Evolutionary conservation across 2,113 vertebrate species (phyloP), one percentile per base, ranked within the genome.

Genomic region (Petrocephalus zakoni): DNA sequence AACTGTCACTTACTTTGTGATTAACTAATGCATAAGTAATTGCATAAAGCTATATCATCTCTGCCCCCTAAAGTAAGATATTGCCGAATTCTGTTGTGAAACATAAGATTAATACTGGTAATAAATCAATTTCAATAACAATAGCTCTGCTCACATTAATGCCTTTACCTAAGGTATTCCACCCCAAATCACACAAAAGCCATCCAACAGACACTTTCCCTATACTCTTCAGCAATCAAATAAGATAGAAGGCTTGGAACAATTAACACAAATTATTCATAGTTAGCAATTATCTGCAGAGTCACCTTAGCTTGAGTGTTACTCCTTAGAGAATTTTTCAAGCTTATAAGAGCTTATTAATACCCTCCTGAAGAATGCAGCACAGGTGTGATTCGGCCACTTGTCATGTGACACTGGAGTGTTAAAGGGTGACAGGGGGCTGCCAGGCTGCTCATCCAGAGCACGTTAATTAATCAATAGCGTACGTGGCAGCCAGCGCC

Each of bases 341-440:
- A 4, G 22, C 15, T 29, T 13, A 47, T 21, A 37, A 37, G 22
- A 55, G n/a, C 11, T 53, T 25, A 34, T 61, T 83, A 58, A 84
- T 15, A 64, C 58, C 37, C 55, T 82, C 21, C 88, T 82, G 34
- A 13, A 37, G 55, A 86, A 87, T 86, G 34, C 11, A 19, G 68
- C 19, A 25, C 89, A 64, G 19, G 55, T 25, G 25, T 83, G 72
- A 87, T 85, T 13, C 56, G 42, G 49, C 47, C 84, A 22, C 51
- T 72, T 46, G 85, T 72, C 8, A 72, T 58, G 22, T 90, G 34
- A 49, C 42, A 19, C 47, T 46, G 47, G 49, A 37, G 49, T 68
- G 89, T 61, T 37, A 89, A 56, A 85, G 52, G 25, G 6, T 53
- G 34, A 82, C 88, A 49, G 11, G 51, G 15, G 29, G 88, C 37